phyloP scores from a whole-genome alignment of 1,140 invertebrate species.

The Drosophila sp. region DNA sequence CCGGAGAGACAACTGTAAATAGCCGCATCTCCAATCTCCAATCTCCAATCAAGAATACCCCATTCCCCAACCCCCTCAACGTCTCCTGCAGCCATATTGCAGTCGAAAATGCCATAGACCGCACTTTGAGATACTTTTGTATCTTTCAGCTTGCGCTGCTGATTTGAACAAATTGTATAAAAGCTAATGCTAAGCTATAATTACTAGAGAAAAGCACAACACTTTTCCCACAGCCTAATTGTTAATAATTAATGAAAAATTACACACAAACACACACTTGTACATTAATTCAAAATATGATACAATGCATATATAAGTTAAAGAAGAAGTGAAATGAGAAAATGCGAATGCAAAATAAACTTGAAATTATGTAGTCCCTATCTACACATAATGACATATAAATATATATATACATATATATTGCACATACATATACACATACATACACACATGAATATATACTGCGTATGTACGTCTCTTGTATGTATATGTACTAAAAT shows the following conservation, averaged over 20 bases:
- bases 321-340: slow-evolving; percentile 1
- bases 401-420: slow-evolving; percentile 8
- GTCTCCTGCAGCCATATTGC: slow-evolving; percentile 23
- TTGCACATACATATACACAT: slow-evolving; percentile 21
- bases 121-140: slow-evolving; percentile 47
- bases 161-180: slow-evolving; percentile 79
- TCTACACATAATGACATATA: slow-evolving; percentile 8
- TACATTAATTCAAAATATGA: slow-evolving; percentile 18
- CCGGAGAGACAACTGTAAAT: slow-evolving; percentile 64
- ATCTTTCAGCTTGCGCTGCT: slow-evolving; percentile 50
- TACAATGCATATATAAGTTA: neutral
- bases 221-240: slow-evolving; percentile 59
- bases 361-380: slow-evolving; percentile 46
- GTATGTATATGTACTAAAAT: slow-evolving; percentile 74
- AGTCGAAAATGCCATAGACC: slow-evolving; percentile 47
- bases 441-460: slow-evolving; percentile 23
- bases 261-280: slow-evolving; percentile 6
- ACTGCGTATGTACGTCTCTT: slow-evolving; percentile 61
- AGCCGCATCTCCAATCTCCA: slow-evolving; percentile 45
- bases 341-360: slow-evolving; percentile 13
- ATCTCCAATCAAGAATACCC: neutral
- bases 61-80: slow-evolving; percentile 13
- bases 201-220: slow-evolving; percentile 31
- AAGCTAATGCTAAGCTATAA: slow-evolving; percentile 64
- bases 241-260: slow-evolving; percentile 55